Conservation (phyloP, 2,888 invertebrate species). For the Rhamnusium bicolor region DNA sequence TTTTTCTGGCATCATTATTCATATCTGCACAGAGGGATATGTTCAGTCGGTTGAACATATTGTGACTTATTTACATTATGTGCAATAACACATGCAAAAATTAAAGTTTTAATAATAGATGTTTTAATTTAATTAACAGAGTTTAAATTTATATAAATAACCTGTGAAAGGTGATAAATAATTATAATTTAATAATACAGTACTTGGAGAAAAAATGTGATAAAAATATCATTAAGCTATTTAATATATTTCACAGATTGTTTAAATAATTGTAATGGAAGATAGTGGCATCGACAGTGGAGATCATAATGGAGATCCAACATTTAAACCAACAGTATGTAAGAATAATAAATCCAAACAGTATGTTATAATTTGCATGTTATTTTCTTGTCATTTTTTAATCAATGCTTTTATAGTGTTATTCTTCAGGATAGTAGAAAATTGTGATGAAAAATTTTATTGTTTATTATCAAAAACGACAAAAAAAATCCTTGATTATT, state of each 20-base stretch:
- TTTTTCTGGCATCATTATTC: constrained; percentile 24
- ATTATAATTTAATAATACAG: background rate
- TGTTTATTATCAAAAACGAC: no score
- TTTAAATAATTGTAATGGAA: constrained; percentile 66
- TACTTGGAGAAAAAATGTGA: background rate
- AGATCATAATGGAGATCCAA: constrained; percentile 69
- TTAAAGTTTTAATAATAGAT: constrained; percentile 1
- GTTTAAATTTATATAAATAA: background rate
- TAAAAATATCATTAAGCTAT: background rate
- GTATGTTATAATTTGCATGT: background rate
- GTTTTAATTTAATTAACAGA: no score
- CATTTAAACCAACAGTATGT: constrained; percentile 60
- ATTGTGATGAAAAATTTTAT: no score
- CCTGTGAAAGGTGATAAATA: background rate
- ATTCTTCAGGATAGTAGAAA: no score
- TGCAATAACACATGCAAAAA: constrained; percentile 11
- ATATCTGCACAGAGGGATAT: constrained; percentile 19
- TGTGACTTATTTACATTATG: constrained; percentile 11
- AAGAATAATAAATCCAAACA: background rate
- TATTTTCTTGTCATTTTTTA: background rate
- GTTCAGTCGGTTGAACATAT: constrained; percentile 13
- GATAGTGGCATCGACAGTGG: constrained; percentile 74
- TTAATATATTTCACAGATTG: background rate
- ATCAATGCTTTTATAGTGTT: no score
- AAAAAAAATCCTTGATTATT: no score